Conservation (phyloP, 2,888 invertebrate genomes). For the Clitarchus hookeri region DNA sequence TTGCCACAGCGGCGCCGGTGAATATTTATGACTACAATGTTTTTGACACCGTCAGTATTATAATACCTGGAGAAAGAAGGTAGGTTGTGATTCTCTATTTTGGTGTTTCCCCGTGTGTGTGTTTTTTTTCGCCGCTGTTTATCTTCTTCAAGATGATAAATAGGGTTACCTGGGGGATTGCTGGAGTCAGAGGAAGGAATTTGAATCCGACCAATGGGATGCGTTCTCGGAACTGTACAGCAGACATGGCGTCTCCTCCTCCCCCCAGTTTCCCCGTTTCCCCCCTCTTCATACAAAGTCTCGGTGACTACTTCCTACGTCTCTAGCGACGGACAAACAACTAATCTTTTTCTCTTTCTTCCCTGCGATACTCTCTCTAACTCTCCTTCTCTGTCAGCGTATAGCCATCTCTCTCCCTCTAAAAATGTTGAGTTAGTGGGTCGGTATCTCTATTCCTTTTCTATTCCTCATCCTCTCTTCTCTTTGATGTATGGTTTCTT, state of each 20-base stretch:
- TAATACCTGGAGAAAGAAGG: constrained; percentile 27
- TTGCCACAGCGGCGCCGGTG: background rate
- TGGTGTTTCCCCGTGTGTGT: constrained; percentile 28
- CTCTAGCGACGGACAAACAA: constrained; percentile 34
- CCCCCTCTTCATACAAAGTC: background rate
- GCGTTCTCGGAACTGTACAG: constrained; percentile 16
- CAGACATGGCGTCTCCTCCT: constrained; percentile 46
- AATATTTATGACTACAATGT: constrained; percentile 26
- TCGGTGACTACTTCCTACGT: constrained; percentile 17
- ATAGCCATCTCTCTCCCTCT: background rate
- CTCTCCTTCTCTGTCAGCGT: constrained; percentile 29
- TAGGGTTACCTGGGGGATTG: constrained; percentile 39
- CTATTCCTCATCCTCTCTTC: background rate
- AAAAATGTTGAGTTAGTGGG: constrained; percentile 35
- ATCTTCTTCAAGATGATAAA: constrained; percentile 39
- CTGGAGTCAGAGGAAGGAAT: constrained; percentile 36
- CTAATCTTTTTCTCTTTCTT: constrained; percentile 32
- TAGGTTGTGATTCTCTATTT: constrained; percentile 37
- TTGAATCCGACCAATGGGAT: constrained; percentile 40
- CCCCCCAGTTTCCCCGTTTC: constrained; percentile 43
- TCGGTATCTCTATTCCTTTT: constrained; percentile 23
- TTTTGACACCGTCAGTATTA: constrained; percentile 30
- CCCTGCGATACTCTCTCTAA: background rate
- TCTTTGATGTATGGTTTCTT: constrained; percentile 19
- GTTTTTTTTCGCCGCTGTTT: constrained; percentile 31